Conservation (phyloP, 2,888 invertebrate species). For the Caenorhabditis angaria region DNA sequence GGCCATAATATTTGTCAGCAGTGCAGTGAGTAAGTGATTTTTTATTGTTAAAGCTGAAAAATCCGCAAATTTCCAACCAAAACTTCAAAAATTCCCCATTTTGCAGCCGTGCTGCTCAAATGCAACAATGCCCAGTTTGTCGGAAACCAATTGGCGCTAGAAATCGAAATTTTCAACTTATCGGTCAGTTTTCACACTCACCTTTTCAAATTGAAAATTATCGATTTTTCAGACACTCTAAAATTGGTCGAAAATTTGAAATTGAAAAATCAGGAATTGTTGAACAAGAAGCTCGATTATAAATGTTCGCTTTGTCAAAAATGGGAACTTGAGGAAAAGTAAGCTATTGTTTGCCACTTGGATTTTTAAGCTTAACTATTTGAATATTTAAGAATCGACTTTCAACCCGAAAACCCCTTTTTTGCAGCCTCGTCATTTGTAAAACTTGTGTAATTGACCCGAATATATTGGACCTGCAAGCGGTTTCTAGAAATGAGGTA, state of each 20-base stretch:
- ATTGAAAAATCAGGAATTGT: neutral
- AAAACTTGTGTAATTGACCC: neutral
- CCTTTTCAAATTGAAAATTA: too few relatives aligned
- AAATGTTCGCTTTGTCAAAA: neutral
- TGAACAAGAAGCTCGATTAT: neutral
- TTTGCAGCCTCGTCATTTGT: neutral
- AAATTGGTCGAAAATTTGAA: neutral
- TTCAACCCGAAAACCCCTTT: too few relatives aligned
- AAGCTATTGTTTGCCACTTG: too few relatives aligned
- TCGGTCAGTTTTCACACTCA: too few relatives aligned
- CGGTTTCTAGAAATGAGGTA: neutral
- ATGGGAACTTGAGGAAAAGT: neutral
- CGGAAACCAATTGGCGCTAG: neutral
- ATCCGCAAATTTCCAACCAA: too few relatives aligned
- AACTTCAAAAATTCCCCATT: neutral
- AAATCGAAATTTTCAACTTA: neutral
- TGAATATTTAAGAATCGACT: too few relatives aligned
- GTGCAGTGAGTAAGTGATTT: neutral
- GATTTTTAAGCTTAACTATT: too few relatives aligned
- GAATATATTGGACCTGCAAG: neutral
- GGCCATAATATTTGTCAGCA: neutral
- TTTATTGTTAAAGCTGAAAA: neutral
- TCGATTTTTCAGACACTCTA: too few relatives aligned
- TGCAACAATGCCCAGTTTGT: neutral
- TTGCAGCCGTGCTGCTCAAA: neutral